Evolutionary conservation across 2,797 vertebrate genomes (phyloP).

Genomic region (Siniperca obscura): DNA sequence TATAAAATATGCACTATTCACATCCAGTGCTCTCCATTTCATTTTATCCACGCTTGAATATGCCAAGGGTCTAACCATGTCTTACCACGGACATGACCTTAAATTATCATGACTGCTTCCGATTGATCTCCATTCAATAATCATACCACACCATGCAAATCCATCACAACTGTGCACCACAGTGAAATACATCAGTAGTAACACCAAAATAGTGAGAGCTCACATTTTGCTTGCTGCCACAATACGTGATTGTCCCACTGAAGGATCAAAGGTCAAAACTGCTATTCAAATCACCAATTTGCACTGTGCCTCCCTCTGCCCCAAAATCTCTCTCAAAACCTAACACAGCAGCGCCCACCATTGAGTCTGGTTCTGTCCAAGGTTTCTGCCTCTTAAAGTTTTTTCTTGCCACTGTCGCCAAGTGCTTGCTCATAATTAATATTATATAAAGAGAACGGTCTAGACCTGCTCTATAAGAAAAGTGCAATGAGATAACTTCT

Average conservation of each 20-base stretch:
- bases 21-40: not conserved
- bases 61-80: not conserved
- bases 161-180: not conserved
- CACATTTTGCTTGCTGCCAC: not conserved
- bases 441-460: too few species aligned
- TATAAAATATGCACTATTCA: constrained; percentile 9
- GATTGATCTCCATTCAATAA: not conserved
- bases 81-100: not conserved
- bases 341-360: too few species aligned
- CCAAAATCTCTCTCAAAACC: too few species aligned
- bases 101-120: not conserved
- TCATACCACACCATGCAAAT: not conserved
- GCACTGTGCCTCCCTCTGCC: too few species aligned
- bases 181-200: not conserved
- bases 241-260: not conserved
- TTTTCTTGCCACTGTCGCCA: too few species aligned
- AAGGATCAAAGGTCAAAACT: not conserved
- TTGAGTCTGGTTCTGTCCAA: too few species aligned
- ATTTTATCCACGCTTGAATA: not conserved
- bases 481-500: too few species aligned
- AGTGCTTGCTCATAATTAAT: too few species aligned
- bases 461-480: too few species aligned
- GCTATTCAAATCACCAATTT: not conserved
- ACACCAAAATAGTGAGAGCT: not conserved
- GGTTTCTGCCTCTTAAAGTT: too few species aligned